phyloP scores from a whole-genome alignment of 2,888 invertebrate genomes.

The Acrobasis suavella region DNA sequence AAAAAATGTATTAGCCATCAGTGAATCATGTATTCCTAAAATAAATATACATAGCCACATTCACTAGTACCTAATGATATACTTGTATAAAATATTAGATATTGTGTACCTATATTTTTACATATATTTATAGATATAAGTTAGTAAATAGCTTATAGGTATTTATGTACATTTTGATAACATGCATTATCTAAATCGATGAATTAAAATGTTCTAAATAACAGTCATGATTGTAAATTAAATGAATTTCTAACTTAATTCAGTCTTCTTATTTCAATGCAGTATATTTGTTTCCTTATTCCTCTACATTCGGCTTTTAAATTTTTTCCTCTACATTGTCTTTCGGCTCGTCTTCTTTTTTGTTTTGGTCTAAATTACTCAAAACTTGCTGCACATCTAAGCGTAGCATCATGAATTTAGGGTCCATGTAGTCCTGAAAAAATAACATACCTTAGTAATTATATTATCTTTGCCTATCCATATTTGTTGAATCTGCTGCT shows the following conservation, averaged over 20 bases:
- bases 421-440: constrained; percentile 74
- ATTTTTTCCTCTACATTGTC: constrained; percentile 37
- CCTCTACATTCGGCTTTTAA: constrained; percentile 39
- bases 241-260: constrained; percentile 63
- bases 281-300: constrained; percentile 27
- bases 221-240: constrained; percentile 71
- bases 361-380: constrained; percentile 61
- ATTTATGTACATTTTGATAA: constrained; percentile 79
- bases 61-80: constrained; percentile 50
- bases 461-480: too few relatives aligned
- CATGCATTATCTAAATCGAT: constrained; percentile 50
- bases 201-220: constrained; percentile 50
- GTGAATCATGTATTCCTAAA: constrained; percentile 39
- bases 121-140: constrained; percentile 65
- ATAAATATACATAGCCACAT: constrained; percentile 44
- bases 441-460: too few relatives aligned
- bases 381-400: constrained; percentile 74
- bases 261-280: constrained; percentile 66
- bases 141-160: constrained; percentile 56
- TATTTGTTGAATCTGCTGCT: neutral
- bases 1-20: constrained; percentile 46
- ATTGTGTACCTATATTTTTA: constrained; percentile 76
- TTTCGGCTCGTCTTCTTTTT: constrained; percentile 46
- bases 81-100: constrained; percentile 47
- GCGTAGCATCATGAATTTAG: constrained; percentile 75